Conservation (phyloP, 64 coral and sea anemone genomes). For the Orbicella faveolata region DNA sequence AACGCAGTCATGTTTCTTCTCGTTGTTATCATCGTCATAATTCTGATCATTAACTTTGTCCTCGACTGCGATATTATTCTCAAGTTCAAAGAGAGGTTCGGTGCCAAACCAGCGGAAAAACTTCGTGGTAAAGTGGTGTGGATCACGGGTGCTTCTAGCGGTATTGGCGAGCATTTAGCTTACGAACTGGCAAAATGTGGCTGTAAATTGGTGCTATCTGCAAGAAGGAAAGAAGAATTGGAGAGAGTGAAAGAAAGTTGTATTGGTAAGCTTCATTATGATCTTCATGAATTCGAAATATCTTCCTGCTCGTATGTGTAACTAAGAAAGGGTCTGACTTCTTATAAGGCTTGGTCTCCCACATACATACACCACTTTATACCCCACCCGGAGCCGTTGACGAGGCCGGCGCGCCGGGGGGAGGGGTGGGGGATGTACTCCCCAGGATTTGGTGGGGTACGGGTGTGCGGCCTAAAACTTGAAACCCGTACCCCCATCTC, state of each 20-base stretch:
- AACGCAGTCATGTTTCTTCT: constrained; percentile 5
- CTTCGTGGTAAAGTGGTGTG: constrained; percentile 70
- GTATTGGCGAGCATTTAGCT: constrained; percentile 75
- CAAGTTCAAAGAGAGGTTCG: constrained; percentile 67
- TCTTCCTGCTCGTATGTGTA: not conserved
- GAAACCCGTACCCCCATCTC: too few relatives aligned
- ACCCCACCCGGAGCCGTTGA: too few relatives aligned
- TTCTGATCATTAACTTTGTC: constrained; percentile 55
- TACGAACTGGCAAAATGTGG: constrained; percentile 71
- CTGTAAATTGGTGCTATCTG: constrained; percentile 68
- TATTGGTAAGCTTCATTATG: constrained; percentile 43
- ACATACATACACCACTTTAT: too few relatives aligned
- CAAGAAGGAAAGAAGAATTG: constrained; percentile 76
- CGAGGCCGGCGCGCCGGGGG: too few relatives aligned
- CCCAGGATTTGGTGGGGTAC: too few relatives aligned
- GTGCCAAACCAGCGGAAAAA: constrained; percentile 55
- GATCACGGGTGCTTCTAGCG: constrained; percentile 86
- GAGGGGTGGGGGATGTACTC: too few relatives aligned
- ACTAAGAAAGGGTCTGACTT: too few relatives aligned
- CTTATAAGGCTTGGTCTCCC: too few relatives aligned
- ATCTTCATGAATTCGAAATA: too few relatives aligned
- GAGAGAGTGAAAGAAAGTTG: constrained; percentile 78
- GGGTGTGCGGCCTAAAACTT: too few relatives aligned
- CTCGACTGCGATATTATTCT: constrained; percentile 71
- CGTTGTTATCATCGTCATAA: constrained; percentile 15